Evolutionary conservation across 2,888 invertebrate species (phyloP), one percentile per base, ranked within the genome.

Genomic region (Nycteola revayana): DNA sequence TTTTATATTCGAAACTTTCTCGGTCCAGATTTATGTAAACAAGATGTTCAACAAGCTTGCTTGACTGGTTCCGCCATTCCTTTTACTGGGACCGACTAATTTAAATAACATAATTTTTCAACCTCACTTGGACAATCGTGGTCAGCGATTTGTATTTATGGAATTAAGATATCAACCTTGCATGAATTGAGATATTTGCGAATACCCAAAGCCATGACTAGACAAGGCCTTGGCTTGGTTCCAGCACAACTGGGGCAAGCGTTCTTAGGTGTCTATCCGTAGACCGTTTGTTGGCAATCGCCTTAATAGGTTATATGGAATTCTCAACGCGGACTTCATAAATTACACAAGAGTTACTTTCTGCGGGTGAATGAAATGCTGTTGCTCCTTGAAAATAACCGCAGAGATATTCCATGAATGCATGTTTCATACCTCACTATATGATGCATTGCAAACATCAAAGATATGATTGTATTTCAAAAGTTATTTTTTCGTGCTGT

Each of bases 211-310:
- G 60, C 60, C 49, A 59, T 55, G 62, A 60, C 66, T 75, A 68
- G 76, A 69, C 66, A 59, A 66, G 68, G 48, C 65, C 58, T 80
- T 86, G 86, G 85, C 86, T 60, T 47, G 51, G 45, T 66, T 83
- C 85, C 86, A 86, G 77, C 63, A 47, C 57, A 85, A 76, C 69
- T 82, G 68, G 85, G 79, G 70, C 84, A 77, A 62, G 55, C 66
- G 59, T 58, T 64, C 64, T 71, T 77, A 71, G 74, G 72, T 77
- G 70, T 74, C 75, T 68, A 70, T 65, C 68, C 63, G 54, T 62
- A 60, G 62, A 84, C 80, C 79, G 80, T 84, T 75, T 77, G 75
- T 78, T 86, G 82, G 85, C 86, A 81, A 72, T 66, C 69, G 52
- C 79, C 74, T 67, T 76, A 77, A 77, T 72, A 75, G 74, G 67